These are phyloP conservation scores for Dasyurus viverrinus DNA, from an alignment of 2,113 vertebrate species.

Conservation along the genomic window DNA sequence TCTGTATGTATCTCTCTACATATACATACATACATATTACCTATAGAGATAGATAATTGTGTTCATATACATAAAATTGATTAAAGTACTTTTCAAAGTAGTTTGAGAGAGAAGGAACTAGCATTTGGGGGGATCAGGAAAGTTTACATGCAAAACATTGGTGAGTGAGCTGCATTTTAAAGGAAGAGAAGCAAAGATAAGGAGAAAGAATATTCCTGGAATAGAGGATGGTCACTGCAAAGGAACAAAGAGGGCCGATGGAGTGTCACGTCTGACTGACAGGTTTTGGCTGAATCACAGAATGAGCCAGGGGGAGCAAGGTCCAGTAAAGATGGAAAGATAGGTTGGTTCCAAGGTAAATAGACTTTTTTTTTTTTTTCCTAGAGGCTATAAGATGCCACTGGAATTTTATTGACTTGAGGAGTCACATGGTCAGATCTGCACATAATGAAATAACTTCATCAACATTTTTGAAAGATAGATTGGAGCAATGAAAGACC, in stretches of 20 bases:
- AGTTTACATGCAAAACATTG: background rate
- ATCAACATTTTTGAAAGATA: background rate
- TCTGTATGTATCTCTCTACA: too few species aligned
- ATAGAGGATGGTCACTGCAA: background rate
- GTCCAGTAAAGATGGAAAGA: background rate
- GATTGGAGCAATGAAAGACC: background rate
- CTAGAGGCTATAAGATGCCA: background rate
- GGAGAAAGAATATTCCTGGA: background rate
- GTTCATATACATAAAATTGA: background rate
- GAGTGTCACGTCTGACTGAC: background rate
- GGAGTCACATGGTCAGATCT: background rate
- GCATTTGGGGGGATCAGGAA: background rate
- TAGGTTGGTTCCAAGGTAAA: background rate
- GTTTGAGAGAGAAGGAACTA: background rate
- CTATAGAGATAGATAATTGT: too few species aligned
- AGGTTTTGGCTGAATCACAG: background rate
- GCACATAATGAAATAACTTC: background rate
- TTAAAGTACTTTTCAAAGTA: background rate
- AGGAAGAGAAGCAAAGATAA: background rate
- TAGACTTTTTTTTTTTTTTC: background rate
- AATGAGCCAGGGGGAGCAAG: background rate
- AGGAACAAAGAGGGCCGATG: background rate
- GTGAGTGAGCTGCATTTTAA: background rate
- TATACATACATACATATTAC: too few species aligned
- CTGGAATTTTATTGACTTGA: background rate